Evolutionary conservation across 1,140 invertebrate genomes (phyloP).

Genomic region (Papilio polytes): DNA sequence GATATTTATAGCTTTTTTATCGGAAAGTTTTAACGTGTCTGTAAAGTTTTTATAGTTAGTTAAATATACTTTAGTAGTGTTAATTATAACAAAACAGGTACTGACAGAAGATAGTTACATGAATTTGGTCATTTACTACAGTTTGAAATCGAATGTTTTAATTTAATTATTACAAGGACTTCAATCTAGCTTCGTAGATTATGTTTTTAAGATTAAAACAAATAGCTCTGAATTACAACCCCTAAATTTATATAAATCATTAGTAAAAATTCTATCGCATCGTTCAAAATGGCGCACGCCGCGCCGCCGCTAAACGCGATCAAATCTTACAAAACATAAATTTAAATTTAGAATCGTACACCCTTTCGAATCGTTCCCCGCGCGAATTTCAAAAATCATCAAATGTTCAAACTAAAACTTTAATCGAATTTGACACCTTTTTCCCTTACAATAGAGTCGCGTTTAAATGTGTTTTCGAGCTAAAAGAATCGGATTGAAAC

Average conservation of each 20-base stretch:
- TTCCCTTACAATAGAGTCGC: constrained; percentile 35
- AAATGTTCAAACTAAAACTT: constrained; percentile 37
- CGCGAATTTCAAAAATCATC: constrained; percentile 64
- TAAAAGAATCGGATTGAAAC: constrained; percentile 36
- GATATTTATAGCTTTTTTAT: not conserved
- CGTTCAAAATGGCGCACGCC: constrained; percentile 64
- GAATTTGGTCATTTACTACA: no score
- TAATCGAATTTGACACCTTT: constrained; percentile 38
- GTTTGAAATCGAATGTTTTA: not conserved
- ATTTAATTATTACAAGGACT: not conserved
- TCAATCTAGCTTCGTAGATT: not conserved
- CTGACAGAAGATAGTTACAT: no score
- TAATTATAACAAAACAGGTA: not conserved
- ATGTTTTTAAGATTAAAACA: constrained; percentile 4
- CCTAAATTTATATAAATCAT: constrained; percentile 59
- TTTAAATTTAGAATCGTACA: constrained; percentile 78
- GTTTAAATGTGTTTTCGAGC: constrained; percentile 36
- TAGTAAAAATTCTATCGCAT: constrained; percentile 69
- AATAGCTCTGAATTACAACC: not conserved
- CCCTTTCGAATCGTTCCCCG: constrained; percentile 66
- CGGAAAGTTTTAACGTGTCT: not conserved
- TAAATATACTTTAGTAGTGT: not conserved
- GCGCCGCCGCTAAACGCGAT: constrained; percentile 73
- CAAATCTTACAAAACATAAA: constrained; percentile 81
- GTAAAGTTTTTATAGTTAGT: not conserved